These are phyloP conservation scores for Yponomeuta plumbellus DNA, from an alignment of 2,888 invertebrate species.

Conservation along the genomic window DNA sequence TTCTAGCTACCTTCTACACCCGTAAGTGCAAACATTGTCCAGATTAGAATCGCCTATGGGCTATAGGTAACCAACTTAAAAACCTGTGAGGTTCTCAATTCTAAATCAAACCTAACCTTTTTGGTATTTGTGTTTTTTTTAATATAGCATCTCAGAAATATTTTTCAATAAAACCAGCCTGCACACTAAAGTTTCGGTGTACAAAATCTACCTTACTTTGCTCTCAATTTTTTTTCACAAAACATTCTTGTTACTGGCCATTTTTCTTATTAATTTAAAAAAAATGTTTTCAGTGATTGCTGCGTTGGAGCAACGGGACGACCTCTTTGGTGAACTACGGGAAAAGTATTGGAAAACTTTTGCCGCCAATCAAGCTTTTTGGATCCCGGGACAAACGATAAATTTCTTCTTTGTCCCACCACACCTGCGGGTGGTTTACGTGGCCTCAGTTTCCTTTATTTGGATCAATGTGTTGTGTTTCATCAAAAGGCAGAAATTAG, in stretches of 20 bases:
- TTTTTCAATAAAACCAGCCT: background rate
- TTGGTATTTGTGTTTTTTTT: too few species aligned
- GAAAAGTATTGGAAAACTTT: constrained; percentile 84
- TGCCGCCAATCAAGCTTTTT: constrained; percentile 86
- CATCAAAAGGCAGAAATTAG: constrained; percentile 79
- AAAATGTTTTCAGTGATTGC: constrained; percentile 79
- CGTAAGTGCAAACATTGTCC: constrained; percentile 65
- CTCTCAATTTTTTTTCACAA: too few species aligned
- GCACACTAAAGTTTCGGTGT: background rate
- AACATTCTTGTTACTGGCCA: too few species aligned
- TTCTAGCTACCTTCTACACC: constrained; percentile 83
- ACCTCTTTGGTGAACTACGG: constrained; percentile 82
- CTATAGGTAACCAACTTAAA: too few species aligned
- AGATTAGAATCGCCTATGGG: too few species aligned
- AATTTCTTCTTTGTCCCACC: constrained; percentile 87
- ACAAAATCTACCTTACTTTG: too few species aligned
- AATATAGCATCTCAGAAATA: background rate
- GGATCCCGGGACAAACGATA: constrained; percentile 87
- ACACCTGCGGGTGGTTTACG: constrained; percentile 84
- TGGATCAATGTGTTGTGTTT: constrained; percentile 92
- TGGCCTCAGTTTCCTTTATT: constrained; percentile 84
- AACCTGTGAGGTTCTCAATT: too few species aligned
- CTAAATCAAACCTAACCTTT: too few species aligned
- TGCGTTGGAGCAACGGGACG: constrained; percentile 81
- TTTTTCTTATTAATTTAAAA: too few species aligned